Evolutionary conservation across 2,113 vertebrate species (phyloP).

Genomic region (Podarcis cretensis): DNA sequence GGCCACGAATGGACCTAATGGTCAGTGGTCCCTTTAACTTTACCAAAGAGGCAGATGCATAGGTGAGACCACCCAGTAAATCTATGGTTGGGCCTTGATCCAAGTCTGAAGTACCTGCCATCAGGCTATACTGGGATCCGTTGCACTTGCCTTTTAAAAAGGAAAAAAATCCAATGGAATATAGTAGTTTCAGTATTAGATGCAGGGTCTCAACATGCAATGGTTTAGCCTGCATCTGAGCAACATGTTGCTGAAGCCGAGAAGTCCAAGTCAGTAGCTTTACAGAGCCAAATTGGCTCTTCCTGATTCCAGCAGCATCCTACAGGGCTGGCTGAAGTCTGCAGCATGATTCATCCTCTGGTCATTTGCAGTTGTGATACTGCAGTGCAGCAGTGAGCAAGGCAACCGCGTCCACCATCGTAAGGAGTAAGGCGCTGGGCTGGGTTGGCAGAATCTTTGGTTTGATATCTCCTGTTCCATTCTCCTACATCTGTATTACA

Average conservation of each 20-base stretch:
- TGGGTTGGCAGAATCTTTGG: background rate
- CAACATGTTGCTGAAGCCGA: background rate
- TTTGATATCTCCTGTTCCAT: background rate
- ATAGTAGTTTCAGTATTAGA: background rate
- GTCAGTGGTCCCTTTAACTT: too few relatives aligned
- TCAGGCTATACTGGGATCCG: background rate
- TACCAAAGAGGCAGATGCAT: background rate
- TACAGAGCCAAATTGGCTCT: background rate
- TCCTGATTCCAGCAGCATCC: background rate
- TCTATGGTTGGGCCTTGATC: background rate
- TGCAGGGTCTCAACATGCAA: background rate
- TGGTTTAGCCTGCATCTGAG: background rate
- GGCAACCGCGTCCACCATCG: background rate
- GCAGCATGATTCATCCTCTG: background rate
- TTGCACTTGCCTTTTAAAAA: background rate
- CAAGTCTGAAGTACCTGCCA: too few relatives aligned
- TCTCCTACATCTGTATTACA: background rate
- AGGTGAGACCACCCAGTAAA: background rate
- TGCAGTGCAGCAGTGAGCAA: background rate
- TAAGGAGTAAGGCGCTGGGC: background rate
- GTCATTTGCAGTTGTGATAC: background rate
- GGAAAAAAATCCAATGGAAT: background rate
- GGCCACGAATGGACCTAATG: too few relatives aligned
- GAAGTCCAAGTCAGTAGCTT: background rate
- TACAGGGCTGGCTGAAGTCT: background rate